These are phyloP conservation scores for Diabrotica virgifera DNA, from an alignment of 1,140 invertebrate species.

Conservation along the genomic window DNA sequence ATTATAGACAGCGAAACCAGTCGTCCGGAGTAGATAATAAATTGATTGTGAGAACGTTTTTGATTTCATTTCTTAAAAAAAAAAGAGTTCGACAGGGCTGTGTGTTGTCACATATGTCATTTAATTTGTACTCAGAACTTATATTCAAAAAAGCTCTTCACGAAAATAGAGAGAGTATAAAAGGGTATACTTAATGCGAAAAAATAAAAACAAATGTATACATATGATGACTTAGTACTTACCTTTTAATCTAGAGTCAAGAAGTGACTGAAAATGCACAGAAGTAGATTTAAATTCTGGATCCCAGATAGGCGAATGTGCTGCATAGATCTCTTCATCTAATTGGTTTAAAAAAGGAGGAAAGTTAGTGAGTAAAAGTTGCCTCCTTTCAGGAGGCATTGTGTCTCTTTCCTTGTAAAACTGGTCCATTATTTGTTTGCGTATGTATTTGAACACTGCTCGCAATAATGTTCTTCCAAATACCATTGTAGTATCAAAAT, in stretches of 20 bases:
- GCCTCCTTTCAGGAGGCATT: constrained; percentile 82
- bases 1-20: too few species aligned
- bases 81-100: too few species aligned
- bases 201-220: neutral
- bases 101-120: too few species aligned
- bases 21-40: too few species aligned
- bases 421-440: constrained; percentile 86
- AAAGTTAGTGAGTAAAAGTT: constrained; percentile 62
- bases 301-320: constrained; percentile 91
- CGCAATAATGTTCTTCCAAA: constrained; percentile 84
- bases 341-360: constrained; percentile 81
- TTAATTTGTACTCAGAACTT: too few species aligned
- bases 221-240: constrained; percentile 1
- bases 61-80: too few species aligned
- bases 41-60: too few species aligned
- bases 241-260: constrained; percentile 38
- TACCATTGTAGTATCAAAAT: constrained; percentile 85
- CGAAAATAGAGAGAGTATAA: too few species aligned
- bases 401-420: constrained; percentile 82
- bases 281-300: constrained; percentile 79
- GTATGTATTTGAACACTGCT: constrained; percentile 85
- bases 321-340: constrained; percentile 82
- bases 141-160: too few species aligned
- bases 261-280: constrained; percentile 55
- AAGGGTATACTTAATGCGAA: too few species aligned